phyloP scores from a whole-genome alignment of 2,888 invertebrate species.

The Parthenolecanium corni region DNA sequence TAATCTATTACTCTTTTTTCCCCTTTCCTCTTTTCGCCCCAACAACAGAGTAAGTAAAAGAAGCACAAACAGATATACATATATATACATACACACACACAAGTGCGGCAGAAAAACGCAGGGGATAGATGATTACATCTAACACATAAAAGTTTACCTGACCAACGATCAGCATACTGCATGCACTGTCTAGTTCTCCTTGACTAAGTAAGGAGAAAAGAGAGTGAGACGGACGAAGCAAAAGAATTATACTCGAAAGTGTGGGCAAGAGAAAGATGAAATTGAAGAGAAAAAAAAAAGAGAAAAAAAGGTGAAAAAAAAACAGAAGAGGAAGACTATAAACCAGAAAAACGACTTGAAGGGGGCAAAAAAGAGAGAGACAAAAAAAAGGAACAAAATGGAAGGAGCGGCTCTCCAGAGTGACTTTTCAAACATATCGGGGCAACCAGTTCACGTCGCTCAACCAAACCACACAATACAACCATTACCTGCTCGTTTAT shows the following conservation, averaged over 20 bases:
- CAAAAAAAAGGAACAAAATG: slow-evolving; percentile 7
- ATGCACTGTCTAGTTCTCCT: slow-evolving; percentile 23
- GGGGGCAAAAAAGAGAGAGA: too few relatives aligned
- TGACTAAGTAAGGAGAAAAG: slow-evolving; percentile 5
- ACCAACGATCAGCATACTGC: not conserved
- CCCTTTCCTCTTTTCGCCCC: too few relatives aligned
- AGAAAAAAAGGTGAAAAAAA: slow-evolving; percentile 10
- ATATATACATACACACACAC: too few relatives aligned
- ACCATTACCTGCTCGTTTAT: slow-evolving; percentile 26
- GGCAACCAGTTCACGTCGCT: slow-evolving; percentile 24
- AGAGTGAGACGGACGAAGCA: too few relatives aligned
- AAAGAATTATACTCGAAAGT: too few relatives aligned
- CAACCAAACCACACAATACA: slow-evolving; percentile 24
- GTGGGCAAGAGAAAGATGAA: too few relatives aligned
- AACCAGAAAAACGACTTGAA: slow-evolving; percentile 23
- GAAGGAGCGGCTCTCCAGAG: slow-evolving; percentile 18
- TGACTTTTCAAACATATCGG: slow-evolving; percentile 14
- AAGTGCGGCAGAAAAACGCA: too few relatives aligned
- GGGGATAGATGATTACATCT: too few relatives aligned
- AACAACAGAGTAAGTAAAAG: too few relatives aligned
- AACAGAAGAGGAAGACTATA: not conserved
- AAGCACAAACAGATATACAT: too few relatives aligned
- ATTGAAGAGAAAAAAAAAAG: not conserved
- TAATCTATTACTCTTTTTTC: too few relatives aligned
- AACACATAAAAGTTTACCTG: not conserved